phyloP scores from a whole-genome alignment of 2,888 invertebrate species.

The Priocnemis perturbator region DNA sequence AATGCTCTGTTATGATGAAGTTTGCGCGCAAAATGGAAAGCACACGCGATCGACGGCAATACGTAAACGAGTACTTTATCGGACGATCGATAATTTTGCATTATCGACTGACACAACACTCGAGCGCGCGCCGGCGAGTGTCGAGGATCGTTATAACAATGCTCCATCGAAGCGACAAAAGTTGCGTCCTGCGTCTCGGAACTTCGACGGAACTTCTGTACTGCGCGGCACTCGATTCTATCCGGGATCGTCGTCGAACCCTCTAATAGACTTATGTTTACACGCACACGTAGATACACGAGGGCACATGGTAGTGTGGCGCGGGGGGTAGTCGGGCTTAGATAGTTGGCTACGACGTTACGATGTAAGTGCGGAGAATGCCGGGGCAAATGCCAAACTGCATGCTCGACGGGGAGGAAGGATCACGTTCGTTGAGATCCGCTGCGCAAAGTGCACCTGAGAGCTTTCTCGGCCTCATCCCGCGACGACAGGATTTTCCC shows the following conservation, averaged over 20 bases:
- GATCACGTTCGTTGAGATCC: constrained; percentile 1
- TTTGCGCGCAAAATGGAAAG: no score
- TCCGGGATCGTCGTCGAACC: constrained; percentile 43
- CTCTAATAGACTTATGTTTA: constrained; percentile 53
- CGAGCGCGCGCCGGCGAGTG: no score
- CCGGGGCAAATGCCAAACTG: constrained; percentile 3
- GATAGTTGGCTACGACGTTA: not conserved
- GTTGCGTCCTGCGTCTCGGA: constrained; percentile 38
- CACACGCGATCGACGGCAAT: no score
- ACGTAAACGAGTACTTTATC: no score
- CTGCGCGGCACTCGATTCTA: constrained; percentile 32
- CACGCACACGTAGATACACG: constrained; percentile 16
- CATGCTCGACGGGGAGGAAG: not conserved
- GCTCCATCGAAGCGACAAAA: constrained; percentile 26
- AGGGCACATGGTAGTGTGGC: not conserved
- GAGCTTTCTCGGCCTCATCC: not conserved
- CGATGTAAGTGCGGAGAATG: constrained; percentile 4
- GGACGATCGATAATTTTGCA: no score
- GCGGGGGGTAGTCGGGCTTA: not conserved
- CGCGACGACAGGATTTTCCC: no score
- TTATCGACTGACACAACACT: no score
- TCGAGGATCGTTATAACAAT: no score
- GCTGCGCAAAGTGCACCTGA: not conserved
- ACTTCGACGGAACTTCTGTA: constrained; percentile 36
- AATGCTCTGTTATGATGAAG: no score